phyloP scores from a whole-genome alignment of 1,140 invertebrate species.

The Plodia interpunctella region DNA sequence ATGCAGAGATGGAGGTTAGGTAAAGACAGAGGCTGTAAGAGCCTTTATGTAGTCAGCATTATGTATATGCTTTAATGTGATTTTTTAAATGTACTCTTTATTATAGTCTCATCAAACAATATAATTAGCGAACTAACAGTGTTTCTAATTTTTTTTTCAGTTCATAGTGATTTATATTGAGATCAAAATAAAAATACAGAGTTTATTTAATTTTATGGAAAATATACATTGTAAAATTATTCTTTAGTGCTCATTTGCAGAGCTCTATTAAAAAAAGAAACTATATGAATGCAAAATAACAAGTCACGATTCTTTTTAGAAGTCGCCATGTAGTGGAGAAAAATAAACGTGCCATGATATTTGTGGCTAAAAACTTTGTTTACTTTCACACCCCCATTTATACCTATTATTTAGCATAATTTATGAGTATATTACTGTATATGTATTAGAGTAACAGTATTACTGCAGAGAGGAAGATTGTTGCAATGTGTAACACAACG shows the following conservation, averaged over 20 bases:
- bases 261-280: slow-evolving; percentile 69
- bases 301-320: slow-evolving; percentile 77
- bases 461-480: no score
- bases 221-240: slow-evolving; percentile 75
- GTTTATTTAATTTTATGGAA: slow-evolving; percentile 77
- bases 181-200: slow-evolving; percentile 75
- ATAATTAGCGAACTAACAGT: slow-evolving; percentile 76
- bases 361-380: slow-evolving; percentile 69
- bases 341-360: slow-evolving; percentile 79
- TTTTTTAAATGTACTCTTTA: slow-evolving; percentile 78
- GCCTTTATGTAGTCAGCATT: slow-evolving; percentile 76
- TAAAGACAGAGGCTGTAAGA: slow-evolving; percentile 65
- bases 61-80: slow-evolving; percentile 79
- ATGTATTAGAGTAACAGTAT: no score
- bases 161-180: slow-evolving; percentile 77
- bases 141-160: slow-evolving; percentile 73
- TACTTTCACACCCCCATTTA: slow-evolving; percentile 26
- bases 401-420: slow-evolving; percentile 2
- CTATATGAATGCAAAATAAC: slow-evolving; percentile 74
- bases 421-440: no score
- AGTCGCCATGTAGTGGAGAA: slow-evolving; percentile 78
- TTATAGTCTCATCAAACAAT: slow-evolving; percentile 76
- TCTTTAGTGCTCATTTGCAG: slow-evolving; percentile 66
- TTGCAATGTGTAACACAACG: no score
- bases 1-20: slow-evolving; percentile 13